Base-by-base conservation (phyloP, 2,888 invertebrate species). In the Argyra leucocephala region DNA sequence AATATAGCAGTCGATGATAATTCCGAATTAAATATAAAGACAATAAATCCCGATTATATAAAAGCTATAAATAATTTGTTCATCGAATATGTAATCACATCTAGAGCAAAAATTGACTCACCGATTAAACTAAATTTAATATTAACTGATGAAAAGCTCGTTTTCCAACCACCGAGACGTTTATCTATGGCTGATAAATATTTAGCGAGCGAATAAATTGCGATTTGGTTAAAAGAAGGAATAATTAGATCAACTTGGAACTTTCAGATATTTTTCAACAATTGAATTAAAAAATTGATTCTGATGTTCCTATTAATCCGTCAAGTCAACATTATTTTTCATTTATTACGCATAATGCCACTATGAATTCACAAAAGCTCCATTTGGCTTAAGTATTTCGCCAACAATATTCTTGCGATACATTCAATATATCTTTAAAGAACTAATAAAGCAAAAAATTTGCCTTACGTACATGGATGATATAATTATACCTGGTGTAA, bases 351-450 rank as follows among this genome's bases (percentile, higher is more conserved):
- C 74, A 73, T 1, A 71, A 71, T 18, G 73, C 1, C 73, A 73
- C 24, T 76, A 69, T 57, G 72, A 76, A 18, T 75, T 74, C 58
- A 37, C 64, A 1, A 67, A 68, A 60, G 66, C 73, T 61, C 79
- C 78, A 0, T 81, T 80, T 72, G 79, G 79, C 5, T 65, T 79
- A 5, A 68, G 69, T 1, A 75, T 75, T 37, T 74, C 72, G 0
- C 73, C 73, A 2, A 67, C 71, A 3, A 70, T 72, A 1, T 75
- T 75, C 61, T 73, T 75, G 61, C 67, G 71, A 10, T 67, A 69
- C 59, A 66, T 74, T 9, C 72, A 72, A 22, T 63, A 67, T 24
- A 37, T 37, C 66, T 70, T 71, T 65, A 64, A 68, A 7, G 64
- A 69, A 1, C n/a, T 69, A 12, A 67, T 69, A 12, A 64, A 59